Base-by-base conservation (phyloP, 2,888 invertebrate species). In the Xylota segnis region DNA sequence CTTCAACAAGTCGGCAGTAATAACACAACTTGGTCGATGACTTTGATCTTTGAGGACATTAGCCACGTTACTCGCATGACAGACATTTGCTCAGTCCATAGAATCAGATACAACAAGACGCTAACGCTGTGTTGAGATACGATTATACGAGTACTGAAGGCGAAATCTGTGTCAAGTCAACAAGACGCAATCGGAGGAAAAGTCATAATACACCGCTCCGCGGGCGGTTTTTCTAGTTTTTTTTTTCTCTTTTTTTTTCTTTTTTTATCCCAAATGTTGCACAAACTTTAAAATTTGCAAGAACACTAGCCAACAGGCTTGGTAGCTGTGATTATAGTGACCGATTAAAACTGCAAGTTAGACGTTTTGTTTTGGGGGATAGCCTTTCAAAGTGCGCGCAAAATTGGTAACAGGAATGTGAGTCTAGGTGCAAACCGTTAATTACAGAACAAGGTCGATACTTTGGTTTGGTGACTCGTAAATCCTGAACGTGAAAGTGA, bases 11-110 rank as follows among this genome's bases (percentile, higher is more conserved):
- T 81, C 40, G 32, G 4, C 32, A 29, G 18, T 45, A 54, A 72
- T 63, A 34, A 37, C n/a, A 34, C 45, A 63, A 52, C 63, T 63
- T 74, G 58, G 83, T 83, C 77, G 76, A 77, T 83, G 83, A 83
- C 83, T 83, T 83, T 83, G 83, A 83, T 83, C 83, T 83, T 83
- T 83, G 83, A 63, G 34, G 83, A 77, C 65, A 83, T 61, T 68
- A 71, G 50, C 43, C 6, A 43, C 37, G 43, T 12, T 70, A 52
- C 66, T 14, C 59, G 54, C 34, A 68, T 18, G 52, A 76, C 40
- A 47, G 50, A 50, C 68, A 12, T 34, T 18, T 12, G 50, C n/a
- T 65, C 45, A 27, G 12, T 61, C 40, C 68, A 61, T 7, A 77
- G 59, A 37, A 40, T 59, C 16, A 37, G 37, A 10, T 29, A 12